Base-by-base conservation (phyloP, 2,888 invertebrate genomes). In the Phorcus lineatus region DNA sequence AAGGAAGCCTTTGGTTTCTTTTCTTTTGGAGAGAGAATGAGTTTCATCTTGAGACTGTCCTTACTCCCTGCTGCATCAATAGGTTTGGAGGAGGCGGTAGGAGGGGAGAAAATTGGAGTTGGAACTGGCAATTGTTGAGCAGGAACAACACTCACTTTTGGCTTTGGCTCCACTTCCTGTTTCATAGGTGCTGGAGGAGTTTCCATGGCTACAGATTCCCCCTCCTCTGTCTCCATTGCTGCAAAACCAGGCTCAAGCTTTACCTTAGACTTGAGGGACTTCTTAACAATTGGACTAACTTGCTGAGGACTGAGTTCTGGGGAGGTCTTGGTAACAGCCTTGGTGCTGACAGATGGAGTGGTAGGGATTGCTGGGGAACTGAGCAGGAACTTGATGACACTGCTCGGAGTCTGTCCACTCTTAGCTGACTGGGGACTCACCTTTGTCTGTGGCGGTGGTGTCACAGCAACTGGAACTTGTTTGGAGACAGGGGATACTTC, bases 301-400 rank as follows among this genome's bases (percentile, higher is more conserved):
- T 36, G 47, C 17, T 24, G 11, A 2, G 74, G 19, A 6, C 74
- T 78, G 36, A 74, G 74, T 17, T 78, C 74, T 31, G 85, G 78
- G 0, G 84, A 82, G 0, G 80, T 80, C 62, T 86, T 85, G 0
- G 84, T 79, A 2, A 87, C 74, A 28, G 86, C 74, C 62, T 85
- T 86, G 9, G 88, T 86, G 31, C 86, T 85, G 17, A 89, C 79
- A 2, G 86, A 80, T 7, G 88, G 86, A 22, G 84, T 86, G 9
- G 88, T 80, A 28, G 88, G 85, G 52, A 88, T 86, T 6, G 88
- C 81, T 13, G 91, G 91, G 13, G 90, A 90, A 67, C 88, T 91
- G 2, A 91, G 82, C 54, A 91, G 78, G 77, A 90, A 86, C 79
- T 91, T 91, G 67, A 91, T 90, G 19, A 91, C 91, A 85, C 91